These are phyloP conservation scores for Poecilia velifera DNA, from an alignment of 2,797 vertebrate genomes.

Conservation along the genomic window DNA sequence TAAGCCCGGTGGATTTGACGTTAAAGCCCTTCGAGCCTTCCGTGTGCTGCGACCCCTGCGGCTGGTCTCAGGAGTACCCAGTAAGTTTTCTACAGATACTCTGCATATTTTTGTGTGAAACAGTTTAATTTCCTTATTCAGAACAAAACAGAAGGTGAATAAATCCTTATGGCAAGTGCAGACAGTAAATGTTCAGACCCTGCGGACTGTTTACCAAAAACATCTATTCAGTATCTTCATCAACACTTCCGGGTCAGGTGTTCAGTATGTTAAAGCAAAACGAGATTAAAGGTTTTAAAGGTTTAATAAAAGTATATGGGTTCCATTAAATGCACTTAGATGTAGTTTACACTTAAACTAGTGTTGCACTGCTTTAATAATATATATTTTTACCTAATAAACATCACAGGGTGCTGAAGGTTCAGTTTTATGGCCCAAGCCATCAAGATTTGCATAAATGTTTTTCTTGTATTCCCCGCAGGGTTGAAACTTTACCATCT, in stretches of 20 bases:
- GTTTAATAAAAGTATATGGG: neutral
- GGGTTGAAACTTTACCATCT: neutral
- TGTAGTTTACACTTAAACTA: neutral
- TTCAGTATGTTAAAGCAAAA: slow-evolving; percentile 16
- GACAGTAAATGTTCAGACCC: slow-evolving; percentile 40
- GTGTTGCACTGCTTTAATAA: neutral
- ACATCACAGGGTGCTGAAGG: neutral
- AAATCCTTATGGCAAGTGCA: slow-evolving; percentile 42
- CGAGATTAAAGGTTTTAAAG: slow-evolving; percentile 13
- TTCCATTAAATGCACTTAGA: neutral
- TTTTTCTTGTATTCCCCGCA: neutral
- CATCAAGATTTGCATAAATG: neutral
- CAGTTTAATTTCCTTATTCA: neutral
- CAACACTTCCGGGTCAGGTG: slow-evolving; percentile 17
- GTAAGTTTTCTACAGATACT: slow-evolving; percentile 78
- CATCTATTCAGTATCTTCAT: slow-evolving; percentile 15
- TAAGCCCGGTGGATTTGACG: slow-evolving; percentile 97
- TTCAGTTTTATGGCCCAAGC: neutral
- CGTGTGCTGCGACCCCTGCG: slow-evolving; percentile 97
- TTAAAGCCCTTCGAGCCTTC: slow-evolving; percentile 99
- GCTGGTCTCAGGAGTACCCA: slow-evolving; percentile 99
- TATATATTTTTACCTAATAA: neutral
- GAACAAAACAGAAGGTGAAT: slow-evolving; percentile 9
- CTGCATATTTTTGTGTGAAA: neutral
- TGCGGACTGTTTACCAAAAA: slow-evolving; percentile 55